phyloP scores from a whole-genome alignment of 2,113 vertebrate genomes.

The Aviceda subcristata region DNA sequence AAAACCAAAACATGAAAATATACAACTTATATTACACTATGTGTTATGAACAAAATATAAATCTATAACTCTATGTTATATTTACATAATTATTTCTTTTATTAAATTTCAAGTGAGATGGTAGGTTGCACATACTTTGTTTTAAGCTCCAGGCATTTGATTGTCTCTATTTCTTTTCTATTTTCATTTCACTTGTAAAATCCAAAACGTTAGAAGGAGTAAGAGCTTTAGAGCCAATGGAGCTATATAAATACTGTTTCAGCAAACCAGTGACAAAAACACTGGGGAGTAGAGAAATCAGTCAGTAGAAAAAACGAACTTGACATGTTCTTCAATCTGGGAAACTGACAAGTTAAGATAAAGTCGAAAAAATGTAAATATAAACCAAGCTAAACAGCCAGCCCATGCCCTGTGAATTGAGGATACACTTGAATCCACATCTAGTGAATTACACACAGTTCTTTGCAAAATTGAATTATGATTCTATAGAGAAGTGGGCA shows the following conservation, averaged over 20 bases:
- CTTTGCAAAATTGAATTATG: conserved; percentile 50
- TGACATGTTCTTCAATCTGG: conserved; percentile 66
- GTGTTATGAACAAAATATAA: conserved; percentile 99
- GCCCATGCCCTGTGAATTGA: conserved; percentile 65
- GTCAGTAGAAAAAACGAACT: conserved; percentile 74
- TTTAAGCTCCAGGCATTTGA: conserved; percentile 99
- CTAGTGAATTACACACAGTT: conserved; percentile 61
- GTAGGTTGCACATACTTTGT: conserved; percentile 92
- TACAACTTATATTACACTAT: conserved; percentile 99
- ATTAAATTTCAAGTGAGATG: conserved; percentile 99
- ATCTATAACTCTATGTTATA: conserved; percentile 99
- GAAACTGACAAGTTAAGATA: conserved; percentile 68
- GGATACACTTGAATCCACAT: conserved; percentile 67
- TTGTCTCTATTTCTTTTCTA: conserved; percentile 93
- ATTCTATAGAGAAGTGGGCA: conserved; percentile 58
- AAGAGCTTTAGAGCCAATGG: conserved; percentile 76
- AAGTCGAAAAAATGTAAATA: conserved; percentile 71
- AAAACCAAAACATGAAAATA: conserved; percentile 99
- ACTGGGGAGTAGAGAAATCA: conserved; percentile 67
- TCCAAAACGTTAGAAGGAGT: conserved; percentile 74
- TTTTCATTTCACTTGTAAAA: conserved; percentile 74
- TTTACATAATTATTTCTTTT: conserved; percentile 99
- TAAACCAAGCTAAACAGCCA: conserved; percentile 71
- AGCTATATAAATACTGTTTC: conserved; percentile 79
- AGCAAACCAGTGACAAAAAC: conserved; percentile 72